Evolutionary conservation across 2,113 vertebrate genomes (phyloP).

Genomic region (Lophotis ruficrista): DNA sequence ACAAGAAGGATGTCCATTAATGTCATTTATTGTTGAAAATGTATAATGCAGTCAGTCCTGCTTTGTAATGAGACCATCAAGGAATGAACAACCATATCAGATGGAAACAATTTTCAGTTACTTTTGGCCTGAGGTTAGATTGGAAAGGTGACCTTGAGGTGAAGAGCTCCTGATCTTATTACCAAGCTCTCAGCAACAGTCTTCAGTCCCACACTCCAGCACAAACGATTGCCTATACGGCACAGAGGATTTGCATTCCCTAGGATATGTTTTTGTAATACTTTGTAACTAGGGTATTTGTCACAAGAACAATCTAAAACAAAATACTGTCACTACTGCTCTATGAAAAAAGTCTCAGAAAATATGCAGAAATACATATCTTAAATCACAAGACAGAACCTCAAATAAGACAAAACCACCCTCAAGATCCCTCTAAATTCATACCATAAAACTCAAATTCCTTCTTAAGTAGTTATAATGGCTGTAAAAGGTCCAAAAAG

Average conservation of each 20-base stretch:
- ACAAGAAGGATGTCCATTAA: not conserved
- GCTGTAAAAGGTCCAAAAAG: not conserved
- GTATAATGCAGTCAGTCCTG: not conserved
- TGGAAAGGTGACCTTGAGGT: not conserved
- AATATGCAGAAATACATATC: not conserved
- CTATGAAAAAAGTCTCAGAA: not conserved
- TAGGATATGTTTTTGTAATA: not conserved
- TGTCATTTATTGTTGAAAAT: not conserved
- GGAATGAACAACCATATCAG: not conserved
- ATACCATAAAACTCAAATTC: not conserved
- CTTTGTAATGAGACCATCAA: not conserved
- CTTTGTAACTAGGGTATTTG: not conserved
- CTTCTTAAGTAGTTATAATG: not conserved
- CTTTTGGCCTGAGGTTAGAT: not conserved
- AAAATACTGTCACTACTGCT: not conserved
- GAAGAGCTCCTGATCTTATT: not conserved
- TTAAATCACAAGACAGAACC: not conserved
- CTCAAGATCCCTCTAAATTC: not conserved
- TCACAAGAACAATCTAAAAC: not conserved
- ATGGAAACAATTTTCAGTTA: not conserved
- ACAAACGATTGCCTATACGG: not conserved
- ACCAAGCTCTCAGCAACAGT: not conserved
- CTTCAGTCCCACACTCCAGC: not conserved
- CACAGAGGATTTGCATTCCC: not conserved
- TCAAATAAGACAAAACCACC: not conserved